Evolutionary conservation across 2,797 vertebrate species (phyloP), one percentile per base, ranked within the genome.

Genomic region (Microchirus variegatus): DNA sequence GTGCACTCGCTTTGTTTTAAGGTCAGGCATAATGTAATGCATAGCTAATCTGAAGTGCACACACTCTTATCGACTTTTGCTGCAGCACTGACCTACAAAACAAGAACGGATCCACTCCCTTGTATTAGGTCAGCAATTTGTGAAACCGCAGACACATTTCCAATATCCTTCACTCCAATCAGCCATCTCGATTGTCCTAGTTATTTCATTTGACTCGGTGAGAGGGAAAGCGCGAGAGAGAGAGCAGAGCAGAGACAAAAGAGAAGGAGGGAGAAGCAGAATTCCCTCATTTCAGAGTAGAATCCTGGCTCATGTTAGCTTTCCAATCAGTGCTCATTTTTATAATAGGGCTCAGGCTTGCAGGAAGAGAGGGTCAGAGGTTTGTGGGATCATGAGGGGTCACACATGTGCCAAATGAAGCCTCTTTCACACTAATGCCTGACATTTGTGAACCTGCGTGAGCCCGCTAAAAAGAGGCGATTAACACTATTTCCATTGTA

Each of bases 41-140:
- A 83, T 77, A 73, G 81, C 60, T 86, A 88, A 90, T 87, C 73
- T 60, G 75, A 70, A 41, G 56, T 40, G 2, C n/a, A 49, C 63
- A 36, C 55, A 2, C 66, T 67, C 64, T 51, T 71, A 88, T 90
- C 48, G 79, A 89, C 79, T 83, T 82, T 38, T 78, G 60, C 80
- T 57, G 82, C 77, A 67, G 79, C 18, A 67, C 80, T 88, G 85
- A 86, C 87, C 87, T 85, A 87, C 82, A 87, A 89, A 90, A 88
- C 70, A 78, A 75, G 67, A 83, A 49, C 43, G 10, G 70, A 87
- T 85, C 69, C 80, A 77, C 75, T 87, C 76, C 40, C 47, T 55
- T 75, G 61, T 84, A 80, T 88, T 81, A 75, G 82, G 86, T 88
- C 86, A 89, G 83, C 84, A 89, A 83, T 87, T 89, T 89, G 81